Evolutionary conservation across 2,797 vertebrate genomes (phyloP), one percentile per base, ranked within the genome.

Genomic region (Eleutherodactylus coqui): DNA sequence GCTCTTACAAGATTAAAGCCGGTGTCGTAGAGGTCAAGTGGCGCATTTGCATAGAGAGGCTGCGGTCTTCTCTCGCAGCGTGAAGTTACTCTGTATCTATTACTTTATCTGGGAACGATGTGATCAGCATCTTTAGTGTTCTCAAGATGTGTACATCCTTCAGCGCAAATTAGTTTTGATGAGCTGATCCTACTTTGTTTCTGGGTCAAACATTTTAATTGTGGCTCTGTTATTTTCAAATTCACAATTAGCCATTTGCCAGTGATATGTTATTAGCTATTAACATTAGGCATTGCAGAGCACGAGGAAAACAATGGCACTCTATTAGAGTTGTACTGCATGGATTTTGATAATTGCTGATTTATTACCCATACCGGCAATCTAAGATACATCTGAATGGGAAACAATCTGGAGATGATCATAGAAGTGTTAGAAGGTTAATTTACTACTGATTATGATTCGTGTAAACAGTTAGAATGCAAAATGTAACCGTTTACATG

Each of bases 161-260:
- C 53, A 83, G 82, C 19, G 58, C 85, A 87, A 87, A 87, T 87
- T 79, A 51, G 32, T 79, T 84, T 87, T 87, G 75, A 87, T 84
- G 86, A 79, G 82, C 19, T 75, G 86, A 43, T 62, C 38, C 4
- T 41, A 38, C 53, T 64, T 75, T 83, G 78, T 79, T 83, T 87
- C 81, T 64, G 86, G 86, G 86, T 87, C 86, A 87, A 75, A 77
- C 77, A 36, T 34, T 79, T 72, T 87, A 87, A 87, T 83, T 87
- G 51, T 73, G 29, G 29, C 41, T 49, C 41, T 79, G 64, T 58
- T 75, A 84, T 87, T 73, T 73, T 24, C 86, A 64, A 4, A 32
- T 84, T 64, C 55, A 84, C 75, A 84, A 87, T 87, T 73, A 87
- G 67, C 86, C 81, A 75, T 64, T 83, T 79, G 62, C 75, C 85